Evolutionary conservation across 92 coral and sea anemone genomes (phyloP).

Genomic region (Phenganax stokvisi): DNA sequence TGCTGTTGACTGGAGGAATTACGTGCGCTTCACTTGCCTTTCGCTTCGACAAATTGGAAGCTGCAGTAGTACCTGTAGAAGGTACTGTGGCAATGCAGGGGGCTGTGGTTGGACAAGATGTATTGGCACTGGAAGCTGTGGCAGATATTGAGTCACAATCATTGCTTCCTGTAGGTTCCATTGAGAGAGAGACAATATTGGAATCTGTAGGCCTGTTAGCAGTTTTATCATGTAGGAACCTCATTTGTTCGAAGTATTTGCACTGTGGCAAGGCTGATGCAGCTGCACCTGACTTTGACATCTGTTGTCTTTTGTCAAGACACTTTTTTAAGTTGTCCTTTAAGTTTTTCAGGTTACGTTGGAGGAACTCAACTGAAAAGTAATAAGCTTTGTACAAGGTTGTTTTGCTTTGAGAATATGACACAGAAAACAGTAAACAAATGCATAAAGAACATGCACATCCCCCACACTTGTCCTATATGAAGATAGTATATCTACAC

Average conservation of each 20-base stretch:
- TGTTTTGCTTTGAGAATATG: too few species aligned
- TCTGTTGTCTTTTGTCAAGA: neutral
- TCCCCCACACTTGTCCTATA: too few species aligned
- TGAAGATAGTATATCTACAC: too few species aligned
- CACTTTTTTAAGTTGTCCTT: neutral
- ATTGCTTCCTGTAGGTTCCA: neutral
- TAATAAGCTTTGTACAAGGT: too few species aligned
- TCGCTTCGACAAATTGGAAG: neutral
- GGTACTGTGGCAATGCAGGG: too few species aligned
- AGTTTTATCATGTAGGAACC: constrained; percentile 7
- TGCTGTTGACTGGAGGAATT: constrained; percentile 8
- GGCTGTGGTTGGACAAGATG: too few species aligned
- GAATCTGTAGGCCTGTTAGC: neutral
- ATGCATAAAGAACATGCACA: too few species aligned
- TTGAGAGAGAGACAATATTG: neutral
- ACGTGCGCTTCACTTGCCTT: neutral
- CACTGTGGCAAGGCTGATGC: neutral
- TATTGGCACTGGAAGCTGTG: too few species aligned
- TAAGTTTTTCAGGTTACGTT: neutral
- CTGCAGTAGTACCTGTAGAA: neutral
- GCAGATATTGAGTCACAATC: neutral
- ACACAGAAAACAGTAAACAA: too few species aligned
- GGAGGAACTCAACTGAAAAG: neutral
- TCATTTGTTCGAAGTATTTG: neutral
- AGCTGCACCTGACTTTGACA: neutral